phyloP scores from a whole-genome alignment of 2,797 vertebrate species.

The Coregonus ussuriensis region DNA sequence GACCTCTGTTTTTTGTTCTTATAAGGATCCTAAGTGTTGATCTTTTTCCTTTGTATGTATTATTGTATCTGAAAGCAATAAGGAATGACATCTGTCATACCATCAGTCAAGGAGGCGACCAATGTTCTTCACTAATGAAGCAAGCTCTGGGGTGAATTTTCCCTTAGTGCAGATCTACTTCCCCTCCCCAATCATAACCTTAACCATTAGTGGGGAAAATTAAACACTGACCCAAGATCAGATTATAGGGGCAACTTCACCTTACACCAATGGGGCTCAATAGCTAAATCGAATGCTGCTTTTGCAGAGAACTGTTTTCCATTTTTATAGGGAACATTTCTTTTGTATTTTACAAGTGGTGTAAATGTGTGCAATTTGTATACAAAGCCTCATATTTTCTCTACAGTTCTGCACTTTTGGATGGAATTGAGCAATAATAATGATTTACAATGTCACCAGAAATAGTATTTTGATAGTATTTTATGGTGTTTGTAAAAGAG shows the following conservation, averaged over 20 bases:
- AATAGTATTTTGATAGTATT: background rate
- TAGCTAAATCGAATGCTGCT: slow-evolving; percentile 38
- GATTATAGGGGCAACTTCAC: background rate
- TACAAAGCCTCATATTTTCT: slow-evolving; percentile 49
- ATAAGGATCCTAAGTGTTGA: background rate
- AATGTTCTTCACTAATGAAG: slow-evolving; percentile 29
- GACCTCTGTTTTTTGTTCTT: background rate
- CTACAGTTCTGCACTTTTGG: slow-evolving; percentile 51
- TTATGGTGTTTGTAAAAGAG: background rate
- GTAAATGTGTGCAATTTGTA: slow-evolving; percentile 51
- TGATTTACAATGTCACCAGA: slow-evolving; percentile 1
- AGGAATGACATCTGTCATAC: background rate
- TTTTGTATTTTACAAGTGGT: slow-evolving; percentile 37
- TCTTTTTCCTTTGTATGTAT: too few relatives aligned
- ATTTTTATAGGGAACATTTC: slow-evolving; percentile 9
- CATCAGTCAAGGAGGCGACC: background rate
- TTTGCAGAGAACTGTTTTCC: slow-evolving; percentile 30
- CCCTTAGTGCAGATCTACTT: background rate
- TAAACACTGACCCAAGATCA: background rate
- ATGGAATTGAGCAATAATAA: slow-evolving; percentile 19
- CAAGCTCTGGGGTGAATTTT: background rate
- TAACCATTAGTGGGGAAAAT: background rate
- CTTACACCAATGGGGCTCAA: background rate
- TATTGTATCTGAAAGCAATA: background rate
- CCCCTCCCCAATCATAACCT: background rate